These are phyloP conservation scores for Agrochola lychnidis DNA, from an alignment of 2,888 invertebrate genomes.

Conservation along the genomic window DNA sequence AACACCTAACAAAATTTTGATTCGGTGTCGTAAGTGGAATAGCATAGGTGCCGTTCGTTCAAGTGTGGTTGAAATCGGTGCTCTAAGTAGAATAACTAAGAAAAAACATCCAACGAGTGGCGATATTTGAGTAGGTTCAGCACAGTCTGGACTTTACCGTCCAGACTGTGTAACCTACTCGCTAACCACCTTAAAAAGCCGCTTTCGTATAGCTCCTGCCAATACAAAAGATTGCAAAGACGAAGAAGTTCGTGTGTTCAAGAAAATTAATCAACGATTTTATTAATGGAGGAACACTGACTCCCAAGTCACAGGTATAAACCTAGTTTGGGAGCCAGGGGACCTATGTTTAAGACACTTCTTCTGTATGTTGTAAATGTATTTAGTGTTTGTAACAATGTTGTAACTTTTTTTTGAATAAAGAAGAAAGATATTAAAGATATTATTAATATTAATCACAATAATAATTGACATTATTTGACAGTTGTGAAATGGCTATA, in stretches of 20 bases:
- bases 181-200: background rate
- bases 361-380: no score
- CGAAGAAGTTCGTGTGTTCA: background rate
- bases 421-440: no score
- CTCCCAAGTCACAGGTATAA: no score
- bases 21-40: background rate
- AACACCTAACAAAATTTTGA: background rate
- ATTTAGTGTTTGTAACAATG: no score
- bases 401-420: no score
- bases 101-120: background rate
- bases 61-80: background rate
- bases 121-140: background rate
- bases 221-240: background rate
- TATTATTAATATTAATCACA: no score
- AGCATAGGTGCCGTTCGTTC: background rate
- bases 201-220: background rate
- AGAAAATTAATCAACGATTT: background rate
- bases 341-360: no score
- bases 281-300: no score
- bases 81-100: background rate
- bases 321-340: no score
- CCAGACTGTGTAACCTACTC: no score
- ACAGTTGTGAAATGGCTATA: background rate
- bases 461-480: background rate
- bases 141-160: background rate